These are phyloP conservation scores for Pocillopora verrucosa DNA, from an alignment of 64 coral and sea anemone species.

Conservation along the genomic window DNA sequence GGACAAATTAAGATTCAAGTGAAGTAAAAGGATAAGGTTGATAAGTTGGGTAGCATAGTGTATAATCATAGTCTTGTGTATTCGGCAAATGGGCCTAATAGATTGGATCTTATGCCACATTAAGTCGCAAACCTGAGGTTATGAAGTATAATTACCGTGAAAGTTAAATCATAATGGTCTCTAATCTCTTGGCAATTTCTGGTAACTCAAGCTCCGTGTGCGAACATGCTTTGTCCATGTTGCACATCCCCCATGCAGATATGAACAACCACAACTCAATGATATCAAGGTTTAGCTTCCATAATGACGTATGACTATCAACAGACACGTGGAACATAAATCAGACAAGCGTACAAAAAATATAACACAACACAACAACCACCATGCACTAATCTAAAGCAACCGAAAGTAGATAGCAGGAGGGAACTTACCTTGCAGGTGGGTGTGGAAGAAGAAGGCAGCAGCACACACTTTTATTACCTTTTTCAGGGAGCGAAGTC, in stretches of 20 bases:
- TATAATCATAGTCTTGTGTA: too few relatives aligned
- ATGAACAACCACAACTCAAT: too few relatives aligned
- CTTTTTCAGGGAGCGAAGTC: constrained; percentile 9
- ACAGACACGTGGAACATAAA: too few relatives aligned
- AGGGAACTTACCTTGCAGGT: constrained; percentile 58
- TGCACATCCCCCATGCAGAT: neutral
- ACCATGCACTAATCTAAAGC: too few relatives aligned
- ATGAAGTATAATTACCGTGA: neutral
- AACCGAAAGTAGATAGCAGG: constrained; percentile 23
- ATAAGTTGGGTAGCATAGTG: too few relatives aligned
- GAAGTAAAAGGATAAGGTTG: too few relatives aligned
- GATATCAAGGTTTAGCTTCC: too few relatives aligned
- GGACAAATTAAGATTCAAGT: too few relatives aligned
- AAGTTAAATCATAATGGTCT: constrained; percentile 11
- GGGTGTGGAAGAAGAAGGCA: constrained; percentile 50
- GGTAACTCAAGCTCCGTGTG: constrained; percentile 17
- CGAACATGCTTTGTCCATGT: constrained; percentile 1
- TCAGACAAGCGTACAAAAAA: too few relatives aligned
- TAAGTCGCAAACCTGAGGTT: too few relatives aligned
- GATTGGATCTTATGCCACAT: neutral
- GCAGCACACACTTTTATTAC: constrained; percentile 50
- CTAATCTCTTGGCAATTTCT: neutral
- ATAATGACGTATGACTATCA: too few relatives aligned
- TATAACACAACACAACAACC: too few relatives aligned
- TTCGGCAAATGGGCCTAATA: neutral